Base-by-base conservation (phyloP, 1,140 invertebrate genomes). In the Caenorhabditis tropicalis region DNA sequence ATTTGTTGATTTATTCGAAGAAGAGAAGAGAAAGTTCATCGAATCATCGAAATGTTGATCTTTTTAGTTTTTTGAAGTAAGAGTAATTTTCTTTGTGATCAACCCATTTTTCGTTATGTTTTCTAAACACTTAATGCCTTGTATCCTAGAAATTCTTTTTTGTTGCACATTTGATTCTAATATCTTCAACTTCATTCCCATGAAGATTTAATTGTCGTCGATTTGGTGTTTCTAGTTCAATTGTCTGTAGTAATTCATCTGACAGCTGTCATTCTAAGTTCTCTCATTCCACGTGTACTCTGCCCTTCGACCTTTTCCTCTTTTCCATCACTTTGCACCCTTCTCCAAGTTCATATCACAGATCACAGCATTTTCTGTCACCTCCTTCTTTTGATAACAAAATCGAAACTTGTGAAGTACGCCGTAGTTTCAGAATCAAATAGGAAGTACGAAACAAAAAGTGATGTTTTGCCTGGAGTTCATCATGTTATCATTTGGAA, bases 241-340 rank as follows among this genome's bases (percentile, higher is more conserved):
- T 56, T 24, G 10, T 43, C 6, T 74, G 58, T 29, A 65, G 58
- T 74, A 74, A 74, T 74, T 74, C 65, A 74, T 39, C 65, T 74
- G 65, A 74, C 65, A 43, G 65, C 36, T 74, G 65, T 43, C 33
- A 43, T n/a, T 65, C 16, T 31, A 27, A 21, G 24, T 19, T 51
- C 10, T 56, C 53, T 65, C 58, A 7, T 19, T 19, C 65, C 65
- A 43, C 65, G 65, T 43, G 36, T 74, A 74, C 65, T 74, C 7
- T 74, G 65, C 65, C 65, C 65, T 74, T 74, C 65, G 65, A 33
- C 65, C 65, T 74, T 46, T 74, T 31, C 24, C 29, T 65, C 58
- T 19, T 36, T 31, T 21, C 24, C n/a, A 16, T 65, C 9, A 10
- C 19, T 19, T 65, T 74, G 65, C 65, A 74, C 65, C 29, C n/a